phyloP scores from a whole-genome alignment of 2,797 vertebrate genomes.

The Cynopterus sphinx region DNA sequence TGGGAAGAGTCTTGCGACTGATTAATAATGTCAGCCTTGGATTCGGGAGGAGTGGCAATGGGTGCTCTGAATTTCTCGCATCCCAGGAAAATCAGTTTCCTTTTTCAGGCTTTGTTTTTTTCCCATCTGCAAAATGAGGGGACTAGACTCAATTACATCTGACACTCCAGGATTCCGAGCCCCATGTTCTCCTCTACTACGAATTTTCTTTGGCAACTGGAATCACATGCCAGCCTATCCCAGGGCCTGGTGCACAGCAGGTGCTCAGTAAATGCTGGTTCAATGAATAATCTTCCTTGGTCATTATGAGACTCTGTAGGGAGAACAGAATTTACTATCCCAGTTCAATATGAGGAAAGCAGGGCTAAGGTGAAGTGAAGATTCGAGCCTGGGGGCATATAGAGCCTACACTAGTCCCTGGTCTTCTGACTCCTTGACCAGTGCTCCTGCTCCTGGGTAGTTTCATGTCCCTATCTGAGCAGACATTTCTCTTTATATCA shows the following conservation, averaged over 20 bases:
- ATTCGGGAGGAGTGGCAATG: not conserved
- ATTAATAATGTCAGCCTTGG: not conserved
- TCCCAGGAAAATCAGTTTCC: not conserved
- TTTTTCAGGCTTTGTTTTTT: not conserved
- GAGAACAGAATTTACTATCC: not conserved
- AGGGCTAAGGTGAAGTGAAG: not conserved
- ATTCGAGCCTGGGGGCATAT: accelerated
- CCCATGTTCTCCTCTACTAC: too few relatives aligned
- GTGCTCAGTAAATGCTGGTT: not conserved
- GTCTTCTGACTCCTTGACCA: not conserved
- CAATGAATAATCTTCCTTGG: not conserved
- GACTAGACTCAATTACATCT: not conserved
- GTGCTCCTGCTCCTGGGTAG: not conserved
- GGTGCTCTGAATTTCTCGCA: not conserved
- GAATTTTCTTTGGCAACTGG: not conserved
- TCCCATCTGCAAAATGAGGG: not conserved
- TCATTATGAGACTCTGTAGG: not conserved
- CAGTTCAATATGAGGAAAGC: not conserved
- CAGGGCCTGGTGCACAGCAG: not conserved
- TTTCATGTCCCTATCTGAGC: not conserved
- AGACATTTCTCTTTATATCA: not conserved
- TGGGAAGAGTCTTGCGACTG: not conserved
- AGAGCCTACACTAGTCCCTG: not conserved
- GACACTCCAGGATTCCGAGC: not conserved
- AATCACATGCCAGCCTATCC: not conserved